Conservation (phyloP, 2,888 invertebrate species). For the Drosophila cracens region DNA sequence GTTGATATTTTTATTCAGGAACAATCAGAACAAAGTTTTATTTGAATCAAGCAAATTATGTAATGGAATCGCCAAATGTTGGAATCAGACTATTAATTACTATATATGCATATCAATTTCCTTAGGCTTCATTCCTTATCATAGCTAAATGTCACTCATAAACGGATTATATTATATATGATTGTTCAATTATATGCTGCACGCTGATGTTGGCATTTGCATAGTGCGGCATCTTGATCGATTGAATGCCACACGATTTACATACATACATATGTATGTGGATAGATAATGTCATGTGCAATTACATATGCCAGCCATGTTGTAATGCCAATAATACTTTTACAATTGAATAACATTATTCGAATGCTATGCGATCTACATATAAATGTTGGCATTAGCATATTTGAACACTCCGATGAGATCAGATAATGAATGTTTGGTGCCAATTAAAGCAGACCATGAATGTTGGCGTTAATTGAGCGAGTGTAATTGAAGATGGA, state of each 20-base stretch:
- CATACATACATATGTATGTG: not conserved
- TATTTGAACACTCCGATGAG: not conserved
- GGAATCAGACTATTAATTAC: not conserved
- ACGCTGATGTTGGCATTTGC: slow-evolving; percentile 5
- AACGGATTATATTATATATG: not conserved
- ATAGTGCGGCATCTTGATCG: not conserved
- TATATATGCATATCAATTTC: not conserved
- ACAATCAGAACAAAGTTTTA: not conserved
- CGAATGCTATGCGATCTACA: not conserved
- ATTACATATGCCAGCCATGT: not conserved
- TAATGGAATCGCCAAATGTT: not conserved
- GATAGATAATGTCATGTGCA: not conserved
- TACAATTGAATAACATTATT: not conserved
- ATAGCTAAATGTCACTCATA: not conserved
- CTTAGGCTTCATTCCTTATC: not conserved
- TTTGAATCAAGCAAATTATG: no score
- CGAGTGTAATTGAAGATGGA: slow-evolving; percentile 7
- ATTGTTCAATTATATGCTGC: not conserved
- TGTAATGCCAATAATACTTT: not conserved
- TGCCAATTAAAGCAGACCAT: not conserved
- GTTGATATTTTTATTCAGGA: not conserved
- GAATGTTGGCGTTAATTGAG: not conserved
- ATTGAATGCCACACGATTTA: slow-evolving; percentile 2
- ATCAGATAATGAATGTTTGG: not conserved
- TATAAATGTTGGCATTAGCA: not conserved